Evolutionary conservation across 2,113 vertebrate genomes (phyloP), one percentile per base, ranked within the genome.

Genomic region (Urocynchramus pylzowi): DNA sequence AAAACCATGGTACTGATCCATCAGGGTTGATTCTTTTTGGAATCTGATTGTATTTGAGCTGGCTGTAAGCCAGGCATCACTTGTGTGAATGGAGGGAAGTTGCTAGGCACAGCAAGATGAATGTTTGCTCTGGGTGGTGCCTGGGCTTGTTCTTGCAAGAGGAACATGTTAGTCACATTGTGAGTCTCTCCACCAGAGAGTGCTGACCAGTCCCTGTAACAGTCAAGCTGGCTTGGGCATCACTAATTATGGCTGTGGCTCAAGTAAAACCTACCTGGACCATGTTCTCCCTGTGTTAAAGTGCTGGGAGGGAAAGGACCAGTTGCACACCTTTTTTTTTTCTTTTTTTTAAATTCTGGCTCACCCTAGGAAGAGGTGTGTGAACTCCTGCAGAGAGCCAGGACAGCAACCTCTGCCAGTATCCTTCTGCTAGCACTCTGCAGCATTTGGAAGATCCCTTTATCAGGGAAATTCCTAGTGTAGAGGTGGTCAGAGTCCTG

Each of bases 1-100:
- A 0, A 84, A 87, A 76, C 31, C 15, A 35, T 28, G 71, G 91
- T 78, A 71, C 68, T 64, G 68, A 83, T 52, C 50, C 79, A 82
- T 57, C 42, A 82, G 63, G 73, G 28, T 41, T 91, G 86, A 93
- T 94, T 95, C 84, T 85, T 89, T 91, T 83, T 96, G 89, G 94
- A 95, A 92, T 93, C 91, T 74, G 64, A 70, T 74, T 93, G 53
- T 69, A 54, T 94, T 82, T 82, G 76, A 41, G 16, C 47, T 90
- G 76, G 37, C 87, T 74, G 42, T 84, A 42, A 91, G 81, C 42
- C 67, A 91, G 71, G 68, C 63, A 50, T 70, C 2, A 2, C 28
- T 73, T 93, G 60, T 93, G 71, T 80, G 75, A 68, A 33, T 10
- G 4, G 69, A 84, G 41, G 39, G 56, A 88, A 69, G 59, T 56